These are phyloP conservation scores for Hydractinia echinata DNA, from an alignment of 30 jellyfish, hydroid and myxozoan species.

Conservation along the genomic window DNA sequence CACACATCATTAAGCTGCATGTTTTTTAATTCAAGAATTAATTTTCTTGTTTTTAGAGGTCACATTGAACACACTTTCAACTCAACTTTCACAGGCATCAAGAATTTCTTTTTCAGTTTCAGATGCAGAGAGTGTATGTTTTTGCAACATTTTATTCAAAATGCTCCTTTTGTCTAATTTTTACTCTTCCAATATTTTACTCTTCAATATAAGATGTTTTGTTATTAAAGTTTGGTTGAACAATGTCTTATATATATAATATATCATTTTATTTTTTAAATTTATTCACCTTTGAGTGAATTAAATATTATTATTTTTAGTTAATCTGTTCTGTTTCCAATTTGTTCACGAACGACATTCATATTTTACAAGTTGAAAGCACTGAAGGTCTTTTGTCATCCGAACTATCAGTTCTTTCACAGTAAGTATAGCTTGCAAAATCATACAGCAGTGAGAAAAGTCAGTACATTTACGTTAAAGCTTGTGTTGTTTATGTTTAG, in stretches of 20 bases:
- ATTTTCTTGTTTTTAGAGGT: too few species aligned
- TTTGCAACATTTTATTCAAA: too few species aligned
- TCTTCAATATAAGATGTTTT: neutral
- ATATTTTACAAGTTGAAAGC: conserved; percentile 20
- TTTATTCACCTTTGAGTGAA: too few species aligned
- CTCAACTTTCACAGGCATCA: too few species aligned
- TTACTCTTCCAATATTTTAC: neutral
- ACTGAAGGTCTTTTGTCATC: neutral
- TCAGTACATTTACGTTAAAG: neutral
- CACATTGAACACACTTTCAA: too few species aligned
- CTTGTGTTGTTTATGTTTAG: conserved; percentile 12
- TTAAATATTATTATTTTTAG: conserved; percentile 22
- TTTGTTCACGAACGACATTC: conserved; percentile 49
- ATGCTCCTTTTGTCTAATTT: neutral
- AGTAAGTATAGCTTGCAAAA: conserved; percentile 11
- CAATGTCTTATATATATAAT: too few species aligned
- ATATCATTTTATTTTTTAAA: too few species aligned
- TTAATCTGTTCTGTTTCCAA: conserved; percentile 51
- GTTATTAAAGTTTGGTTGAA: neutral
- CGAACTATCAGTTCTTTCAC: conserved; percentile 48
- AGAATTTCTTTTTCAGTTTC: too few species aligned
- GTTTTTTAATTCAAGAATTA: too few species aligned
- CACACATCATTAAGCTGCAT: too few species aligned
- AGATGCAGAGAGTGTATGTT: too few species aligned
- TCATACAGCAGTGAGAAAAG: neutral